Evolutionary conservation across 37 sponge, comb jelly and placozoan species (phyloP), one percentile per base, ranked within the genome.

Genomic region (Haliclona indistincta): DNA sequence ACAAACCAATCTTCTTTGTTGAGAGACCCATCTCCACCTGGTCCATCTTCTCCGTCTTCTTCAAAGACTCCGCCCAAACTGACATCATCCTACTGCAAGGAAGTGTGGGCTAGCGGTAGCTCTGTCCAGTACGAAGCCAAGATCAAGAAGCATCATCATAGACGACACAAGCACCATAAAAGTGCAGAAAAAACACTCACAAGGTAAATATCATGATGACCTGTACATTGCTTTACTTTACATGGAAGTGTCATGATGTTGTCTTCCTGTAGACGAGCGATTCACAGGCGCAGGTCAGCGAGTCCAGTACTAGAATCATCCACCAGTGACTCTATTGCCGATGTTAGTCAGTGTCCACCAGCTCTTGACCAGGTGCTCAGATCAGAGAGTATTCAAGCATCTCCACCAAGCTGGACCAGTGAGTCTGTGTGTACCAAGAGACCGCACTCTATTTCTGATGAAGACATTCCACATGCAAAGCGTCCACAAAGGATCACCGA

Each of bases 101-200:
- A 73, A 35, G 54, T 54, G n/a, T 54, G 51, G 20, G 37, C 76
- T 26, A 35, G 62, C 62, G 64, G 76, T 20, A 47, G 28, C 0
- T 29, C 64, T 0, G 34, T 75, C n/a, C 64, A 75, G 39, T 75
- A 63, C 47, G 54, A 75, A n/a, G 62, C 64, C 17, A 63, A 63
- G 42, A 62, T 75, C 3, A 75, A 75, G 40, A 43, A 35, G 17
- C 63, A 64, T 25, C 43, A 42, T 1, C 33, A 33, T 15, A 71
- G 36, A 36, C 36, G 38, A 20, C 20, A 13, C 20, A 73, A 73
- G 41, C 74, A 73, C 56, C 20, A 68, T 2, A 38, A 35, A 22
- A 68, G 66, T 30, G 33, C 22, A 30, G 8, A 30, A n/a, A 64
- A 35, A 64, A 32, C 3, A 4, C 37, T 35, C 33, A 34, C 37